A percentile compares a stretch with the other conserved stretches of the same genome.
phyloP scores from a whole-genome alignment of 2,888 invertebrate species.

The Prosopocoilus inquinatus region DNA sequence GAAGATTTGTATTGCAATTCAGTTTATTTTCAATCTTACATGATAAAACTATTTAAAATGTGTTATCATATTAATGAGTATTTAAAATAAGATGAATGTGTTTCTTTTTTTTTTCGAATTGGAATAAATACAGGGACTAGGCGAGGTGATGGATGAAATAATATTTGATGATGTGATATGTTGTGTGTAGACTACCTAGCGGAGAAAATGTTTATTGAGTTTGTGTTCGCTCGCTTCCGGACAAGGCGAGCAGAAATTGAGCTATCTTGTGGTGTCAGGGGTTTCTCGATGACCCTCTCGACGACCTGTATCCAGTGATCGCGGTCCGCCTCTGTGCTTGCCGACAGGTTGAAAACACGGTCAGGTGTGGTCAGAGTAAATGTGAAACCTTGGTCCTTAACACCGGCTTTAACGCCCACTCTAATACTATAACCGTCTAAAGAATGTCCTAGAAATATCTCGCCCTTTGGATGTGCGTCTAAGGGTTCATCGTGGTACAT shows the following conservation, averaged over 20 bases:
- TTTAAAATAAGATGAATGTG: slow-evolving; percentile 28
- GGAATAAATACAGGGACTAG: slow-evolving; percentile 37
- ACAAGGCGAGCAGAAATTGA: slow-evolving; percentile 71
- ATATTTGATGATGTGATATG: slow-evolving; percentile 20
- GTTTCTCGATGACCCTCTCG: slow-evolving; percentile 70
- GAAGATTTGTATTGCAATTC: background rate
- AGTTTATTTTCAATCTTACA: slow-evolving; percentile 1
- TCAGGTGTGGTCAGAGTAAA: slow-evolving; percentile 83
- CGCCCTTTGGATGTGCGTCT: slow-evolving; percentile 87
- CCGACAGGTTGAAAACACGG: slow-evolving; percentile 72
- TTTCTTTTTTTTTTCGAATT: slow-evolving; percentile 18
- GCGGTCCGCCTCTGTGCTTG: slow-evolving; percentile 72
- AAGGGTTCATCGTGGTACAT: slow-evolving; percentile 89
- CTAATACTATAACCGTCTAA: slow-evolving; percentile 74
- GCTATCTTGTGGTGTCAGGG: slow-evolving; percentile 76
- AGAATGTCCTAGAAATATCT: slow-evolving; percentile 76
- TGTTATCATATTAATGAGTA: slow-evolving; percentile 23
- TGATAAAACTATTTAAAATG: slow-evolving; percentile 25
- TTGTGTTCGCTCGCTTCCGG: slow-evolving; percentile 69
- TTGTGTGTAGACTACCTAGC: slow-evolving; percentile 28
- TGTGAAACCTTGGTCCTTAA: slow-evolving; percentile 74
- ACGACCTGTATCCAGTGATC: slow-evolving; percentile 79
- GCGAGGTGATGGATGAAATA: slow-evolving; percentile 33
- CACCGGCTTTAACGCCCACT: slow-evolving; percentile 64
- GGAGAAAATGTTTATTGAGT: slow-evolving; percentile 74